Base-by-base conservation (phyloP, 1,140 invertebrate species). In the Coptotermes formosanus region DNA sequence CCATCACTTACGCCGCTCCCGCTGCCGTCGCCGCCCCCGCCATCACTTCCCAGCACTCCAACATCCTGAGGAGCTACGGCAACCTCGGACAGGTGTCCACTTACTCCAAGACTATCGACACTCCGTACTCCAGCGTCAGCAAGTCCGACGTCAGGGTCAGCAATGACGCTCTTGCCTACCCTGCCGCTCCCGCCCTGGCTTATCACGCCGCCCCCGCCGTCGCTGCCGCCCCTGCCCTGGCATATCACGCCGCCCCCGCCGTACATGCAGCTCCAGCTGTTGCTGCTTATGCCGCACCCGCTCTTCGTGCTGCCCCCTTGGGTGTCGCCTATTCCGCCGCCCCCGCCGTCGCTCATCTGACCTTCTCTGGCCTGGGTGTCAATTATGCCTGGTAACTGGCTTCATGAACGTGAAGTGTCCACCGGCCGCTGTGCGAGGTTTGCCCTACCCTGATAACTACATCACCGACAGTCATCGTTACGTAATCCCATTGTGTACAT, bases 161-260 rank as follows among this genome's bases (percentile, higher is more conserved):
- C 87, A 89, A 89, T 87, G 86, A 88, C 84, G 88, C 88, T 21
- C 52, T 88, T 59, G 86, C 82, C 64, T 52, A 81, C 85, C 52
- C n/a, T 83, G 87, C 87, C 69, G 32, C 55, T 43, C 21, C 82
- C 82, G 48, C 87, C 52, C 87, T 87, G 14, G 88, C 88, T 55
- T 89, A 89, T 85, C 87, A 84, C 89, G 82, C 89, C 89, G 43
- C 82, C 45, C 55, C 19, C n/a, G 75, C 30, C 86, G 88, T 38
- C 89, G 64, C 89, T 25, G 89, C 90, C 52, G 89, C 89, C n/a
- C 81, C 88, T 45, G 87, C 87, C 69, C 87, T 88, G 25, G 19
- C 32, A 45, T 87, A 83, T 19, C 87, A 89, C 45, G 89, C 90
- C 32, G 85, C n/a, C 12, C 38, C 55, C 85, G 43, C 85, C 44